A percentile compares a stretch with the other conserved stretches of the same genome.
phyloP scores from a whole-genome alignment of 2,113 vertebrate genomes.

The Lophius piscatorius region DNA sequence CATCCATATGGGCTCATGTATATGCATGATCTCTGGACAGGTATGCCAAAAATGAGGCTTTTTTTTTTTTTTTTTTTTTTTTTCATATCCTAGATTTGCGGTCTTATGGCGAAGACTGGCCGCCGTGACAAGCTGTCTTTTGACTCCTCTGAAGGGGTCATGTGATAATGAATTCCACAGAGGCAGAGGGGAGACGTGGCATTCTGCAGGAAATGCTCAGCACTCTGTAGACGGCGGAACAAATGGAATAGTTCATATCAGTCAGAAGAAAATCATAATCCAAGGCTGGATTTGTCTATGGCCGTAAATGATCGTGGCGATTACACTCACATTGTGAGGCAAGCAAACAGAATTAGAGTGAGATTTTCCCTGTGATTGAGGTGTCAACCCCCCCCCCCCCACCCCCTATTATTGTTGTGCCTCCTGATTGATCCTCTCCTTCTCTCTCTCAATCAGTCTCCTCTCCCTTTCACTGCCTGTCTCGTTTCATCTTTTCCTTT shows the following conservation, averaged over 20 bases:
- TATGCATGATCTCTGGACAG: constrained; percentile 65
- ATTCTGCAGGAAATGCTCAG: constrained; percentile 13
- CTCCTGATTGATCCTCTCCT: constrained; percentile 67
- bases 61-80: constrained; percentile 4
- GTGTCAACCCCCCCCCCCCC: constrained; percentile 61
- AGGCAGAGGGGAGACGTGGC: constrained; percentile 12
- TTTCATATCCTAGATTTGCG: constrained; percentile 29
- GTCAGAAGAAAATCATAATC: constrained; percentile 64
- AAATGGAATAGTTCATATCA: constrained; percentile 58
- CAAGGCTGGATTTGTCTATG: constrained; percentile 32
- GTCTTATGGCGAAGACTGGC: constrained; percentile 13
- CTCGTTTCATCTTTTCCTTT: constrained; percentile 62
- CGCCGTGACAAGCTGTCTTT: constrained; percentile 40
- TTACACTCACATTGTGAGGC: constrained; percentile 55
- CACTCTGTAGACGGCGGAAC: constrained; percentile 21
- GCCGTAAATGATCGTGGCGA: constrained; percentile 55
- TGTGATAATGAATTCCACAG: constrained; percentile 31
- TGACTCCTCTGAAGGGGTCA: constrained; percentile 41
- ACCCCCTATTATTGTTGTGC: constrained; percentile 51
- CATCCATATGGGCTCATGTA: constrained; percentile 69
- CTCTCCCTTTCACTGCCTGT: constrained; percentile 54
- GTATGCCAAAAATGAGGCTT: constrained; percentile 39
- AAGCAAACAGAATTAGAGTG: constrained; percentile 70
- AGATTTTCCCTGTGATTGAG: constrained; percentile 65
- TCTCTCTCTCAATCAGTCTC: constrained; percentile 50